Percentiles rank a stretch among this genome's conserved stretches.
phyloP scores from a whole-genome alignment of 2,113 vertebrate species.

The Chiloscyllium plagiosum region DNA sequence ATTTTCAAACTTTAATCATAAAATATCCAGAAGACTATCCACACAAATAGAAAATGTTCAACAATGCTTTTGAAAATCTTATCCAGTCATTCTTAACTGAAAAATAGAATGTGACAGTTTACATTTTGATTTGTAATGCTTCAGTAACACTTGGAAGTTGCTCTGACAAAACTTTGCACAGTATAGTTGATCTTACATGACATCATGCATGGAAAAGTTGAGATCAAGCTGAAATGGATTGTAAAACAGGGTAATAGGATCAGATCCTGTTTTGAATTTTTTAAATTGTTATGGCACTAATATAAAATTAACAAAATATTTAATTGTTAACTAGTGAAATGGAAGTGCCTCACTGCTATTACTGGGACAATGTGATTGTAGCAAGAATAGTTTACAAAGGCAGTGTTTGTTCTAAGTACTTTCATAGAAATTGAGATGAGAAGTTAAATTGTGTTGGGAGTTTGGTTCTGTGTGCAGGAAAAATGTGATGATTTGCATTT shows the following conservation, averaged over 20 bases:
- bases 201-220: background rate
- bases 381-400: background rate
- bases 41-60: background rate
- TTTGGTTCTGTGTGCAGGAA: background rate
- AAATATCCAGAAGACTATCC: background rate
- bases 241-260: background rate
- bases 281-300: background rate
- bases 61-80: slow-evolving; percentile 2
- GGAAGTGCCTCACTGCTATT: background rate
- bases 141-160: background rate
- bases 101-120: background rate
- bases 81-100: background rate
- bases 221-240: background rate
- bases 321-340: background rate
- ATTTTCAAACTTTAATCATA: background rate
- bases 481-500: background rate
- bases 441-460: too few species aligned
- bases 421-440: background rate
- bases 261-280: background rate
- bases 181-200: background rate
- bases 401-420: background rate
- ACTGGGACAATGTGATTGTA: background rate
- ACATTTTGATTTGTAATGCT: background rate
- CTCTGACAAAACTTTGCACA: background rate
- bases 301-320: background rate